A percentile compares a stretch with the other conserved stretches of the same genome.
phyloP scores from a whole-genome alignment of 2,113 vertebrate species.

The Hypanus sabinus region DNA sequence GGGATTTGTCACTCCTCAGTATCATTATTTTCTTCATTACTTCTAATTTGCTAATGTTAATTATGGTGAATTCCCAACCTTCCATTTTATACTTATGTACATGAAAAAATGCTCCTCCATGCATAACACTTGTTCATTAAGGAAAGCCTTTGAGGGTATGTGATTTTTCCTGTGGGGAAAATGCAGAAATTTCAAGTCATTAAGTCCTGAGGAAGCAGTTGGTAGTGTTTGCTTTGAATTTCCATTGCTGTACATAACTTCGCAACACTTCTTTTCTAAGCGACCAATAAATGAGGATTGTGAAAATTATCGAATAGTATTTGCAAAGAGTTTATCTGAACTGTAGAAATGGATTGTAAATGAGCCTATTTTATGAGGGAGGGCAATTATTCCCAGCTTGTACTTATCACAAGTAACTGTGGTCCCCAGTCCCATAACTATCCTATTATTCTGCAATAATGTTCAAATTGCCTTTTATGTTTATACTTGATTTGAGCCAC shows the following conservation, averaged over 20 bases:
- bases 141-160: neutral
- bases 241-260: neutral
- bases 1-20: too few relatives aligned
- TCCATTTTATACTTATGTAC: neutral
- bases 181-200: neutral
- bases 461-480: neutral
- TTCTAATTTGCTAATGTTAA: too few relatives aligned
- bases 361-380: neutral
- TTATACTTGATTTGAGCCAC: neutral
- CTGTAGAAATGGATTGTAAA: neutral
- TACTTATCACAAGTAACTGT: neutral
- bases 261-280: neutral
- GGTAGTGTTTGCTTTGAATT: neutral
- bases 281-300: neutral
- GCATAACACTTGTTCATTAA: neutral
- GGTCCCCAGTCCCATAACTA: neutral
- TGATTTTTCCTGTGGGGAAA: neutral
- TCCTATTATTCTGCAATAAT: slow-evolving; percentile 9
- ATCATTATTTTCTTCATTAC: too few relatives aligned
- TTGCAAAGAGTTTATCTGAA: neutral
- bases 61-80: neutral
- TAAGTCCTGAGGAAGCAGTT: neutral
- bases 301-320: neutral
- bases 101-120: neutral
- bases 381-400: neutral